These are phyloP conservation scores for Drosophila borborema DNA, from an alignment of 2,888 invertebrate species.

Conservation along the genomic window DNA sequence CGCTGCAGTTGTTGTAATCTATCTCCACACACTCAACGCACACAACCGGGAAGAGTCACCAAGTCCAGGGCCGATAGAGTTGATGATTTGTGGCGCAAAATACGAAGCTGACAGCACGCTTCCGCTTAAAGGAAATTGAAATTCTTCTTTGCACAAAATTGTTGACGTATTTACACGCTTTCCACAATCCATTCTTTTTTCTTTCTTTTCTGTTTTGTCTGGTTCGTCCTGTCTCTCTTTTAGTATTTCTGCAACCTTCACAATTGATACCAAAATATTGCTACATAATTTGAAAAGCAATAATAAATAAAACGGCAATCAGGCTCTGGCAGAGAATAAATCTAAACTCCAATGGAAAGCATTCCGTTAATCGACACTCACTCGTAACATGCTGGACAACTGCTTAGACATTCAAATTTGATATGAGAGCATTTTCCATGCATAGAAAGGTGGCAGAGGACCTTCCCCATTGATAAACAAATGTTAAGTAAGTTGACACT, in stretches of 20 bases:
- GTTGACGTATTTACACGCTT: conserved; percentile 73
- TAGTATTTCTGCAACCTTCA: conserved; percentile 1
- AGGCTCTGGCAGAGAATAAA: neutral
- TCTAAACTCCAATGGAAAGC: too few species aligned
- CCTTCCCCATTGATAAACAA: too few species aligned
- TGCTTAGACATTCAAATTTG: too few species aligned
- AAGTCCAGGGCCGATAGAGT: conserved; percentile 67
- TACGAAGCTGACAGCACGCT: conserved; percentile 71
- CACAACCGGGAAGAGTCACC: conserved; percentile 38
- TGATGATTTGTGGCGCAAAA: conserved; percentile 80
- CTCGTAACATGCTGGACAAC: neutral
- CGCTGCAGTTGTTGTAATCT: conserved; percentile 74
- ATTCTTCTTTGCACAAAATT: conserved; percentile 79
- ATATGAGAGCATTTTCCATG: too few species aligned
- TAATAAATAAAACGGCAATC: neutral
- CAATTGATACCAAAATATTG: conserved; percentile 1
- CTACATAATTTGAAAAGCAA: neutral
- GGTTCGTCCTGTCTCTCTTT: neutral
- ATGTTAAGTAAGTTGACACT: too few species aligned
- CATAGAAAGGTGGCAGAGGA: too few species aligned
- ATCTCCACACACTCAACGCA: conserved; percentile 51
- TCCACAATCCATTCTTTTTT: conserved; percentile 10
- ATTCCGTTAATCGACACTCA: neutral
- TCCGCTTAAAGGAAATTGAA: conserved; percentile 81
- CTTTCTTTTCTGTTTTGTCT: neutral